These are phyloP conservation scores for Lanius ludovicianus DNA, from an alignment of 2,113 vertebrate species.

Conservation along the genomic window DNA sequence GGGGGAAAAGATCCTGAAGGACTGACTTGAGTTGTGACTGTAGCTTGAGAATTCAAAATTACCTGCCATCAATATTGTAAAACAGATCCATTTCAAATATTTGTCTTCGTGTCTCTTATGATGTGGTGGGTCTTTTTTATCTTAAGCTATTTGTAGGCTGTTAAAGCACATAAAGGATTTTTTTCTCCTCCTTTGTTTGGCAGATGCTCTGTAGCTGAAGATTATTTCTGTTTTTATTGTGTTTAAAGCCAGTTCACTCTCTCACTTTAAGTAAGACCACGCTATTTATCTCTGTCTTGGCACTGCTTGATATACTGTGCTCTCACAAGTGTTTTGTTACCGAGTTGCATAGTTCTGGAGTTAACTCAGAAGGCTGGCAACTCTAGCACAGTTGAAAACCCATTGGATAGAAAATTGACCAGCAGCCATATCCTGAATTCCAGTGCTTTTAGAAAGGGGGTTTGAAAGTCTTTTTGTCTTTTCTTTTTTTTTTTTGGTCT, in stretches of 20 bases:
- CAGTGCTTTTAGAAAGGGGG: neutral
- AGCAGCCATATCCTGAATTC: neutral
- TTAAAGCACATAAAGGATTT: neutral
- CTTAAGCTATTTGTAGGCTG: neutral
- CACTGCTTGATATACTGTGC: neutral
- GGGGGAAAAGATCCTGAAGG: neutral
- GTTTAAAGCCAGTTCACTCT: neutral
- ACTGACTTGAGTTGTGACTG: neutral
- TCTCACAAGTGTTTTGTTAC: slow-evolving; percentile 53
- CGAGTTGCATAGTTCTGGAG: neutral
- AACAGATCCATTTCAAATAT: neutral
- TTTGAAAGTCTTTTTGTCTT: neutral
- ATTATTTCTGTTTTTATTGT: neutral
- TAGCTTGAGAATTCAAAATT: neutral
- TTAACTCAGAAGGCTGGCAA: slow-evolving; percentile 24
- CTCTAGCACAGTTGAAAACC: neutral
- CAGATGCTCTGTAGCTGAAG: neutral
- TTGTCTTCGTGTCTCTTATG: neutral
- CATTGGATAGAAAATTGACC: neutral
- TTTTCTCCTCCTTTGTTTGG: neutral
- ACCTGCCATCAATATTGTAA: neutral
- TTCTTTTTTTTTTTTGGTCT: neutral
- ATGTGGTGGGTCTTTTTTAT: neutral
- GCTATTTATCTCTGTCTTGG: slow-evolving; percentile 1
- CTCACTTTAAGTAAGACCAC: neutral